phyloP scores from a whole-genome alignment of 2,113 vertebrate genomes.

The Scomber scombrus region DNA sequence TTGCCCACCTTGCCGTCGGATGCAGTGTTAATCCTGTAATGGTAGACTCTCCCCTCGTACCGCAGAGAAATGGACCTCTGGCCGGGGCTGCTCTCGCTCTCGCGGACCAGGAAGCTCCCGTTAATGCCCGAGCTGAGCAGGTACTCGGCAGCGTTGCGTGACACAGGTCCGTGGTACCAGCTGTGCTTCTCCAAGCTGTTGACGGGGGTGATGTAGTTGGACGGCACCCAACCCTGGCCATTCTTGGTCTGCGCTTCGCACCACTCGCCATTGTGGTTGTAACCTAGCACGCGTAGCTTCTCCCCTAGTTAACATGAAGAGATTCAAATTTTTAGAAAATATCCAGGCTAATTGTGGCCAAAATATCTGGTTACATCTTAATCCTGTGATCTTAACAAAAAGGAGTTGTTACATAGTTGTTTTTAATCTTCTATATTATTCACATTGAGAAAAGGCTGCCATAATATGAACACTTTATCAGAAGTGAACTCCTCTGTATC shows the following conservation, averaged over 20 bases:
- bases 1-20: conserved; percentile 93
- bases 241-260: conserved; percentile 98
- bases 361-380: not conserved
- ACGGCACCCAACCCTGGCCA: conserved; percentile 98
- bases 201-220: conserved; percentile 99
- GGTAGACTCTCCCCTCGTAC: conserved; percentile 98
- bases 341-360: not conserved
- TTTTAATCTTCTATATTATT: conserved; percentile 7
- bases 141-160: conserved; percentile 96
- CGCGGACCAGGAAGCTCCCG: conserved; percentile 97
- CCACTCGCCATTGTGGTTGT: conserved; percentile 99
- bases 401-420: not conserved
- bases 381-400: not conserved
- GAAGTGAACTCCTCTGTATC: conserved; percentile 9
- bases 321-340: not conserved
- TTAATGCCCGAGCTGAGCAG: conserved; percentile 98
- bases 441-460: not conserved
- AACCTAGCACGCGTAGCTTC: conserved; percentile 96
- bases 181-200: conserved; percentile 99
- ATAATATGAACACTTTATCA: not conserved
- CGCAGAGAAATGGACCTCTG: conserved; percentile 98
- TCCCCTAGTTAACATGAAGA: conserved; percentile 85
- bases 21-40: conserved; percentile 99
- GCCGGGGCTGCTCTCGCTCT: conserved; percentile 98
- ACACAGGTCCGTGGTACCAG: conserved; percentile 99